Percentiles rank a stretch among this genome's conserved stretches.
These are phyloP conservation scores for Brachyalestes nurse DNA, from an alignment of 2,797 vertebrate species.

Conservation along the genomic window DNA sequence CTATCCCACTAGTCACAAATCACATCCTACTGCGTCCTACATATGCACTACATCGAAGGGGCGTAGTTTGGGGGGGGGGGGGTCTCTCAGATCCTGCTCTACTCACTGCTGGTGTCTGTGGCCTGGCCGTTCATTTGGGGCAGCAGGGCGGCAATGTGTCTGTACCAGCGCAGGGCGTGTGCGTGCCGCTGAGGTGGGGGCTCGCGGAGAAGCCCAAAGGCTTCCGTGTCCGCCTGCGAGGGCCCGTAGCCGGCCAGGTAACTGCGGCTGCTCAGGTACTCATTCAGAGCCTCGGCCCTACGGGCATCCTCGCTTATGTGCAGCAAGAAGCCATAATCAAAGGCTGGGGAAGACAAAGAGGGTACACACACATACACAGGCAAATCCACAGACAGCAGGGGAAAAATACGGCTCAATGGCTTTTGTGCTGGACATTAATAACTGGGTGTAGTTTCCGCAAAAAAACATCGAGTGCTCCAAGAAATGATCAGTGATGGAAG, in stretches of 20 bases:
- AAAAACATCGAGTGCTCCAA: not conserved
- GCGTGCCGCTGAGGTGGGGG: constrained; percentile 83
- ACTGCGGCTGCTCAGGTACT: constrained; percentile 92
- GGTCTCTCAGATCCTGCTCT: constrained; percentile 35
- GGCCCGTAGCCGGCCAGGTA: constrained; percentile 91
- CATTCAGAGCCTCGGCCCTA: constrained; percentile 86
- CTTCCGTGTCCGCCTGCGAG: constrained; percentile 87
- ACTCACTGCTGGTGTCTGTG: constrained; percentile 73
- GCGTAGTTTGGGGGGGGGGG: not conserved
- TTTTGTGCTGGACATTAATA: not conserved
- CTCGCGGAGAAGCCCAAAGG: constrained; percentile 83
- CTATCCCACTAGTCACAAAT: not conserved
- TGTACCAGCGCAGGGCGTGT: constrained; percentile 95
- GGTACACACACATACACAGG: constrained; percentile 63
- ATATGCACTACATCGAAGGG: constrained; percentile 35
- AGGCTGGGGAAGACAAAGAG: constrained; percentile 88
- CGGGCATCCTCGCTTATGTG: constrained; percentile 85
- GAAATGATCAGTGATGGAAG: not conserved
- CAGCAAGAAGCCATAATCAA: constrained; percentile 88
- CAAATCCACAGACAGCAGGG: not conserved
- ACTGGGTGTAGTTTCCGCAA: not conserved
- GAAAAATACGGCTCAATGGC: not conserved
- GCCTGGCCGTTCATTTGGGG: constrained; percentile 66
- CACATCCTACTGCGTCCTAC: not conserved
- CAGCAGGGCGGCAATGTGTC: constrained; percentile 90